Base-by-base conservation (phyloP, 2,113 vertebrate genomes). In the Euleptes europaea region DNA sequence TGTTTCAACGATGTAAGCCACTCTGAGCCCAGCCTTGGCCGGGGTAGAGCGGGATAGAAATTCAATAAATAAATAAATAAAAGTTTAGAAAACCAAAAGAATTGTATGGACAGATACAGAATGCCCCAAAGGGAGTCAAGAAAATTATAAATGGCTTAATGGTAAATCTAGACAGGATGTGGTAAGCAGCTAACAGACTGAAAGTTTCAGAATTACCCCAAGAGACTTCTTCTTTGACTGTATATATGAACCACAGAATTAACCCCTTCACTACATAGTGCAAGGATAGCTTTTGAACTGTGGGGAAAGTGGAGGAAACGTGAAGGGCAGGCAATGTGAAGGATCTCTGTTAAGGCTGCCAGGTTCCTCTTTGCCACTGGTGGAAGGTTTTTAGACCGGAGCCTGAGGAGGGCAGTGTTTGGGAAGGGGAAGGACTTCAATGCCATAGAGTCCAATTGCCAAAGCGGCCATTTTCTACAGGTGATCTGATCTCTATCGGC, bases 111-210 rank as follows among this genome's bases (percentile, higher is more conserved):
- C 90, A 88, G 74, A 87, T 71, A 7, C 1, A 84, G 44, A 87
- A 85, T 10, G 72, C 49, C 63, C 33, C 11, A 2, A 14, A 80
- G 31, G 83, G 33, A 84, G 69, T 86, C 0, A 0, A 86, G 90
- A 79, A 93, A 89, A 78, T 54, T 73, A 69, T 82, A 85, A 70
- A 88, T 87, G 86, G 89, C 19, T 67, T 35, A 70, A 51, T 23
- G 78, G 31, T n/a, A 14, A 4, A 23, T 42, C 67, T 72, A 85
- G 57, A 92, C 90, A 93, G 92, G 88, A 95, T 94, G 86, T 91
- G 88, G 90, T 89, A 84, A 92, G 85, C 65, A 86, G 88, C 86
- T 91, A 86, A 85, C 77, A 80, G 78, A 8, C 33, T 85, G 49
- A 38, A 69, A 88, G 44, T 76, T 89, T n/a, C 86, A 90, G 89